phyloP scores from a whole-genome alignment of 1,140 invertebrate genomes.

The Mamestra configurata region DNA sequence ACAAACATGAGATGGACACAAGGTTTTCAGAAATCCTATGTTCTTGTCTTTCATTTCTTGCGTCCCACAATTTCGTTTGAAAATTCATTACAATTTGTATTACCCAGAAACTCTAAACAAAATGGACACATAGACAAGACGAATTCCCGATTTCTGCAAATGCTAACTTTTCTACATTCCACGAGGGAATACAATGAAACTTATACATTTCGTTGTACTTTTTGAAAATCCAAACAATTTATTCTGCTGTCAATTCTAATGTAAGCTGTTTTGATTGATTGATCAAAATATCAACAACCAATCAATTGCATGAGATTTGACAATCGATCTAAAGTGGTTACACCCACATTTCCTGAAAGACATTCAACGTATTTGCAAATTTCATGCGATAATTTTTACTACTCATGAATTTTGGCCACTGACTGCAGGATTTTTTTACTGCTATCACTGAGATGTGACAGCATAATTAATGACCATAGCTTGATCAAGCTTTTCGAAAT shows the following conservation, averaged over 20 bases:
- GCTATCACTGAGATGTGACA: too few relatives aligned
- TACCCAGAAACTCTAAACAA: background rate
- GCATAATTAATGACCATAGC: too few relatives aligned
- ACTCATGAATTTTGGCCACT: too few relatives aligned
- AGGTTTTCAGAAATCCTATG: background rate
- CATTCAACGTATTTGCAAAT: too few relatives aligned
- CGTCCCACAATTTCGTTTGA: background rate
- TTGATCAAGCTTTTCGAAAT: too few relatives aligned
- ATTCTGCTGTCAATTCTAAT: background rate
- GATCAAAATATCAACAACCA: background rate
- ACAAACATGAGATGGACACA: too few relatives aligned
- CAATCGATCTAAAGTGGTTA: background rate
- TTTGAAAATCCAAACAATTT: background rate
- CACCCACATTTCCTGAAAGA: background rate
- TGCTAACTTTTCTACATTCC: too few relatives aligned
- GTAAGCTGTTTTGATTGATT: background rate
- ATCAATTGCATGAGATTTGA: background rate
- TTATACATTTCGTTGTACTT: background rate
- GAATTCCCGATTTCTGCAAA: too few relatives aligned
- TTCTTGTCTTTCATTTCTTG: background rate
- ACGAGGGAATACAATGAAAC: background rate
- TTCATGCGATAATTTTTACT: too few relatives aligned
- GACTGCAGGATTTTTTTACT: too few relatives aligned
- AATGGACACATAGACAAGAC: background rate
- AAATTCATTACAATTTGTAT: background rate